Percentiles rank a stretch among this genome's conserved stretches.
Conservation (phyloP, 2,888 invertebrate species). For the Apodemia zela region DNA sequence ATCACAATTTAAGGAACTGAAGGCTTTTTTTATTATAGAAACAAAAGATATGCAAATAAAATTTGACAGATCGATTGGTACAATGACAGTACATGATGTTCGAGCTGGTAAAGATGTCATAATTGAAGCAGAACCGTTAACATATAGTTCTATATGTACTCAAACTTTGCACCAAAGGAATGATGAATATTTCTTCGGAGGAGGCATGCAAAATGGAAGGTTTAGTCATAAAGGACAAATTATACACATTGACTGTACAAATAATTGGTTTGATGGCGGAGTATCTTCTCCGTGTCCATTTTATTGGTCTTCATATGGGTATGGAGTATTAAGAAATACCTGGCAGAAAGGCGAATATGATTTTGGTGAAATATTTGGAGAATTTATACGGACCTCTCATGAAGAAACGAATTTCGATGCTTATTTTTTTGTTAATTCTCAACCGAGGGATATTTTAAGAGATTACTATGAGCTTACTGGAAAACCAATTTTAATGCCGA, state of each 20-base stretch:
- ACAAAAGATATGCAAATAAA: conserved; percentile 53
- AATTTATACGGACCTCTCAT: conserved; percentile 46
- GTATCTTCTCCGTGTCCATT: conserved; percentile 69
- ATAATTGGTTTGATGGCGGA: conserved; percentile 62
- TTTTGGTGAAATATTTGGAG: conserved; percentile 46
- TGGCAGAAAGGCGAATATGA: conserved; percentile 65
- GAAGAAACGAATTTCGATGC: conserved; percentile 54
- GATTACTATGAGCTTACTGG: conserved; percentile 71
- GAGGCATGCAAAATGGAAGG: conserved; percentile 72
- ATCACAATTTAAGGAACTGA: conserved; percentile 43
- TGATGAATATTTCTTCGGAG: conserved; percentile 65
- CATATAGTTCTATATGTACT: conserved; percentile 42
- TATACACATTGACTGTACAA: conserved; percentile 59
- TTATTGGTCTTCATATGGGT: conserved; percentile 67
- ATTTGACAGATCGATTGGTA: conserved; percentile 54
- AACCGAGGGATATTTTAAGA: conserved; percentile 51
- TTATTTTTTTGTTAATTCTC: conserved; percentile 57
- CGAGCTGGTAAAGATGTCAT: conserved; percentile 52
- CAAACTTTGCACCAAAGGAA: conserved; percentile 50
- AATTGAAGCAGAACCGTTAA: conserved; percentile 49
- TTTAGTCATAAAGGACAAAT: conserved; percentile 63
- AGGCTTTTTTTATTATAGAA: conserved; percentile 44
- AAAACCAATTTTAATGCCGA: conserved; percentile 60
- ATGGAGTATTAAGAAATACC: conserved; percentile 66
- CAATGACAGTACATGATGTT: conserved; percentile 52